These are phyloP conservation scores for Tiaroga cobitis DNA, from an alignment of 2,797 vertebrate species.

Conservation along the genomic window DNA sequence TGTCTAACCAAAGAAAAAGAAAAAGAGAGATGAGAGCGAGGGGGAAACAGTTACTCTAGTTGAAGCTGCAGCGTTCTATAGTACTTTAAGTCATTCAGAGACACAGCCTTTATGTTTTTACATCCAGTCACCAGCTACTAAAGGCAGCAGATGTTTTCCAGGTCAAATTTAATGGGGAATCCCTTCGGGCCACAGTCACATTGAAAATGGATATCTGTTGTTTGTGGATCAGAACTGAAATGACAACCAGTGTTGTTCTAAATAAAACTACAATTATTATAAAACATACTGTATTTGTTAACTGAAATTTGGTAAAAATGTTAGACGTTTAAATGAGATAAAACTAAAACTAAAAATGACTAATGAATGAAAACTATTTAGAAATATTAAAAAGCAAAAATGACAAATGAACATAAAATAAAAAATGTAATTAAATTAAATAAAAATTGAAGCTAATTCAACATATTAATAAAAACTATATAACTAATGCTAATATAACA, in stretches of 20 bases:
- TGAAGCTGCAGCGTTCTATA: not conserved
- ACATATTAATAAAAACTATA: not conserved
- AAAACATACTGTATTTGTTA: not conserved
- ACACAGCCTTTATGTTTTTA: slow-evolving; percentile 2
- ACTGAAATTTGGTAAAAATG: not conserved
- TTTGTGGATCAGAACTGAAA: not conserved
- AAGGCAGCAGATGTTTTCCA: slow-evolving; percentile 30
- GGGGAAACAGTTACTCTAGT: slow-evolving; percentile 18
- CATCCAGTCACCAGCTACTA: not conserved
- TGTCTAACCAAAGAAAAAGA: not conserved
- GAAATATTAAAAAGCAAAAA: not conserved
- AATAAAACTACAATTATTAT: not conserved
- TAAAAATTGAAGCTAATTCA: not conserved
- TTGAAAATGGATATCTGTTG: not conserved
- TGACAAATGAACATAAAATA: not conserved
- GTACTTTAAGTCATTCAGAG: slow-evolving; percentile 20
- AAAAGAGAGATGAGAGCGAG: not conserved
- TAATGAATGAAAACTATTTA: not conserved
- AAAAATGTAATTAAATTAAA: no score
- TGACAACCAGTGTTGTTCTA: not conserved
- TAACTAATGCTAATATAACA: no score
- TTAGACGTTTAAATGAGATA: not conserved
- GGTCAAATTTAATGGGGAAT: not conserved
- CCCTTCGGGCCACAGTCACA: not conserved
- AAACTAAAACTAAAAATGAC: not conserved